A percentile compares a stretch with the other conserved stretches of the same genome.
Conservation (phyloP, 2,888 invertebrate genomes). For the Dicranocentrus wangi region DNA sequence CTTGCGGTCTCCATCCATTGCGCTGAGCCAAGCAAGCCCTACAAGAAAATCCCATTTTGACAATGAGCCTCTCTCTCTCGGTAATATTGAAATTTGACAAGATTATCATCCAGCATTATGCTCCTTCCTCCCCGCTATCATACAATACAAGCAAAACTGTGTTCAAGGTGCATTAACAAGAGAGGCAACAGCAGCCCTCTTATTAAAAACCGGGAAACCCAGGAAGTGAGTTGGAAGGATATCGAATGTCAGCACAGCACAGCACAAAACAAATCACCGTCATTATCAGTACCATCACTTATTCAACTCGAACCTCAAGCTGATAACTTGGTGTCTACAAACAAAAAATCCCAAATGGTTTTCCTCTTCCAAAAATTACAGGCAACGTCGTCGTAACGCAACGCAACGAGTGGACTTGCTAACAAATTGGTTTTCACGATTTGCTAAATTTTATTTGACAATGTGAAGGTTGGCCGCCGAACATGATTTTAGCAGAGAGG, state of each 20-base stretch:
- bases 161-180: background rate
- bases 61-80: background rate
- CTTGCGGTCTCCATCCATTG: too few relatives aligned
- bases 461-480: background rate
- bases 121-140: too few relatives aligned
- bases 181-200: background rate
- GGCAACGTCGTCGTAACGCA: too few relatives aligned
- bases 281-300: conserved; percentile 1
- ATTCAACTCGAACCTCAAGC: conserved; percentile 4
- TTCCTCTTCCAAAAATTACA: background rate
- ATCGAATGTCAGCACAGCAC: background rate
- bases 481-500: background rate
- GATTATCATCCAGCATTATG: background rate
- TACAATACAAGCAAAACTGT: background rate
- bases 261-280: conserved; percentile 3
- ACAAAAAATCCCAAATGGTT: too few relatives aligned
- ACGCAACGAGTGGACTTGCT: conserved; percentile 7
- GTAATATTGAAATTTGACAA: conserved; percentile 2
- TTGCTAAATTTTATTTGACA: conserved; percentile 24
- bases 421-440: conserved; percentile 40
- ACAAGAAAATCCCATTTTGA: conserved; percentile 21
- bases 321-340: too few relatives aligned
- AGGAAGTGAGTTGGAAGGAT: background rate
- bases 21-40: too few relatives aligned
- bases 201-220: background rate